A percentile compares a stretch with the other conserved stretches of the same genome.
Conservation (phyloP, 2,113 vertebrate species). For the Mohoua ochrocephala region DNA sequence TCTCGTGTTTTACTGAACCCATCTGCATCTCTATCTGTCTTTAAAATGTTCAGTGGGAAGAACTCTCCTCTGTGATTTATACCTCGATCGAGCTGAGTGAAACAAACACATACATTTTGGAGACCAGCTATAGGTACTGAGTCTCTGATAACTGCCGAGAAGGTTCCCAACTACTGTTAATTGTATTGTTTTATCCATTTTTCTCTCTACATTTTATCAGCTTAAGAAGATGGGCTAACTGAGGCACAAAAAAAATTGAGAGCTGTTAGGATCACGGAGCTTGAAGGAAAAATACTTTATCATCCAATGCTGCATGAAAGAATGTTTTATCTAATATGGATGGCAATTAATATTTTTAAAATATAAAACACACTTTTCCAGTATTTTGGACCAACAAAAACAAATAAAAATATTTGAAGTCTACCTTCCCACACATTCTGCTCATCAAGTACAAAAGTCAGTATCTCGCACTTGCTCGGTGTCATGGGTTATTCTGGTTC, state of each 20-base stretch:
- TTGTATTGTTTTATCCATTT: background rate
- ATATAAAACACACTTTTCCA: background rate
- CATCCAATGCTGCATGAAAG: background rate
- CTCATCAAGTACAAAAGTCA: background rate
- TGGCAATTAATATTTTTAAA: background rate
- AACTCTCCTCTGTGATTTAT: conserved; percentile 15
- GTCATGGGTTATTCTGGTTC: background rate
- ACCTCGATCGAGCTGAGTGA: background rate
- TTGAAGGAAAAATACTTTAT: background rate
- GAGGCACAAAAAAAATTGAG: background rate
- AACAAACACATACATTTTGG: background rate
- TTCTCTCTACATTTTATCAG: background rate
- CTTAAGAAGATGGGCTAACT: background rate
- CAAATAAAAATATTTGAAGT: background rate
- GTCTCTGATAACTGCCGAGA: background rate
- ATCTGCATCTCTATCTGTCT: conserved; percentile 19
- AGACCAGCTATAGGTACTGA: background rate
- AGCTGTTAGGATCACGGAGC: background rate
- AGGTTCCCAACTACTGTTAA: background rate
- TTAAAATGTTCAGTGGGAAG: background rate
- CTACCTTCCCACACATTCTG: background rate
- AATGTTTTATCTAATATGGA: background rate
- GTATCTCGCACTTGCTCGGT: background rate
- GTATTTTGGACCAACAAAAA: background rate
- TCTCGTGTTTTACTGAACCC: conserved; percentile 5